Base-by-base conservation (phyloP, 2,888 invertebrate species). In the Lochmaea capreae region DNA sequence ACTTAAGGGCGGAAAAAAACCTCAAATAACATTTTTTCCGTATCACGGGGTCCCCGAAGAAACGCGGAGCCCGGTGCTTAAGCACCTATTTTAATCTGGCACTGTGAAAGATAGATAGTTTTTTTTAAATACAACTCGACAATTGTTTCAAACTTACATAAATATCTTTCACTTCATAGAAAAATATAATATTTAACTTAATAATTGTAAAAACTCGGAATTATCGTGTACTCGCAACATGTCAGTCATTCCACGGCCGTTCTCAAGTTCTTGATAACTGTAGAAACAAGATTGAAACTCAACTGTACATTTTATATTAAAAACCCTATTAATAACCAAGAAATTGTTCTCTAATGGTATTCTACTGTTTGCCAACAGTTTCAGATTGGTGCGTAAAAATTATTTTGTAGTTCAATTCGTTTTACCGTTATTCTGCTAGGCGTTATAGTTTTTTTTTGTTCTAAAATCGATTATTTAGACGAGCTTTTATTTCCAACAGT, bases 231-330 rank as follows among this genome's bases (percentile, higher is more conserved):
- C 26, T 22, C 8, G 16, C 65, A 46, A 49, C 65, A 43, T 65
- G 65, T 65, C 49, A n/a, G 65, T 65, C 49, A n/a, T 49, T 65
- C 49, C 9, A 26, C 26, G 22, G 49, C 26, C 46, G 46, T 59
- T 59, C 6, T 39, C 18, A 12, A 16, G 26, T 49, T 49, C 10
- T 65, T 65, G 49, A 39, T 67, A 67, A 67, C 67, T 67, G 67
- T 67, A 67, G 18, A 67, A 67, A 61, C 39, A 42, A 58, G 57
- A 43, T 57, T 67, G 42, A 39, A 42, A 66, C 26, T 16, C 12
- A 67, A 67, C 67, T 67, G 67, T 67, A 66, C 54, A 66, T 54
- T 66, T 66, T 66, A 54, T 57, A 39, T 66, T 39, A 67, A 67
- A 67, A 67, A 67, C 67, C 42, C 52, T 58, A 43, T 67, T 67